Conservation (phyloP, 2,113 vertebrate species). For the Orycteropus afer region DNA sequence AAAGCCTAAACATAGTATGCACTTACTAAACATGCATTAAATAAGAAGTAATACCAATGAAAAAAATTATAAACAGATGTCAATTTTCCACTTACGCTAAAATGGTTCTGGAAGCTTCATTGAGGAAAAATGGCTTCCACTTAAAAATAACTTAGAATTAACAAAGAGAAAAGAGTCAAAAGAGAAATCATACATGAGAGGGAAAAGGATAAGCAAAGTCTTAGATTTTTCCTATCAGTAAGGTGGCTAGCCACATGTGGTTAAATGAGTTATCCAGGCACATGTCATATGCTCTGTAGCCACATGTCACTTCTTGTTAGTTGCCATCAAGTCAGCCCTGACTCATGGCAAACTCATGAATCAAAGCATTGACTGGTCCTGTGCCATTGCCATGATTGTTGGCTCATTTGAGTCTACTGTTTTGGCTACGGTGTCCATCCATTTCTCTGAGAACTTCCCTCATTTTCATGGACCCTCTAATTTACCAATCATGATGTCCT, state of each 20-base stretch:
- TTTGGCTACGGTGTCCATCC: not conserved
- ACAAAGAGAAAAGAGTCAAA: not conserved
- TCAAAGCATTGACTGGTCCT: not conserved
- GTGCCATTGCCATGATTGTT: not conserved
- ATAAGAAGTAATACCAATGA: not conserved
- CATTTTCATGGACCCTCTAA: not conserved
- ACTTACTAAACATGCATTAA: not conserved
- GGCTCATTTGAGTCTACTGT: not conserved
- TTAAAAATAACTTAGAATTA: not conserved
- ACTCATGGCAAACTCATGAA: not conserved
- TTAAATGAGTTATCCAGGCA: too few relatives aligned
- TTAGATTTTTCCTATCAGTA: not conserved
- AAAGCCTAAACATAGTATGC: not conserved
- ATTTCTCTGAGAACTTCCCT: not conserved
- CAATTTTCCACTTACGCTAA: not conserved
- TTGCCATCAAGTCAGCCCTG: not conserved
- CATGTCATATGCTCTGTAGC: too few relatives aligned
- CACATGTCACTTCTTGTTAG: not conserved
- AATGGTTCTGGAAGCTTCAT: not conserved
- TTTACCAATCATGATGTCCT: not conserved
- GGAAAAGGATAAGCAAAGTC: not conserved
- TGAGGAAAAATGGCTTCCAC: not conserved
- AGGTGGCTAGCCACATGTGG: not conserved
- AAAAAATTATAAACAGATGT: not conserved
- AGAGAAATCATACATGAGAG: not conserved